These are phyloP conservation scores for Picathartes gymnocephalus DNA, from an alignment of 2,113 vertebrate species.

Conservation along the genomic window DNA sequence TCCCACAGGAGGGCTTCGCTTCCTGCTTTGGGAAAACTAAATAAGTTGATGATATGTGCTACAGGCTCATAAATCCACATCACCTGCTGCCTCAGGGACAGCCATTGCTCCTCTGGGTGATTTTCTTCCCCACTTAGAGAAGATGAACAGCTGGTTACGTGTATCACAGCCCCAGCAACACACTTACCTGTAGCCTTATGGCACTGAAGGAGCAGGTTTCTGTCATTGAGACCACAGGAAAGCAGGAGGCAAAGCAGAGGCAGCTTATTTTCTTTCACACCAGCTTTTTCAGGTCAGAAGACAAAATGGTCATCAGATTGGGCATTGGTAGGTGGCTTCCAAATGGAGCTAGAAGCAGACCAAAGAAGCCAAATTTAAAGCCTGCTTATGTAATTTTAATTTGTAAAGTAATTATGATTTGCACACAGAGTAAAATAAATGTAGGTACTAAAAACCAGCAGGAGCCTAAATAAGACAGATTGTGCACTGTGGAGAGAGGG, in stretches of 20 bases:
- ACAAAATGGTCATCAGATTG: neutral
- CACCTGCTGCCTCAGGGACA: slow-evolving; percentile 12
- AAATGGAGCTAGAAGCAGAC: neutral
- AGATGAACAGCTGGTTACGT: slow-evolving; percentile 7
- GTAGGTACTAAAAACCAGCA: neutral
- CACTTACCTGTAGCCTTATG: neutral
- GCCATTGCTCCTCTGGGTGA: slow-evolving; percentile 12
- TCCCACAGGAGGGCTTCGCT: neutral
- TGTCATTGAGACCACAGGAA: neutral
- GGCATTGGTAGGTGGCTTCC: neutral
- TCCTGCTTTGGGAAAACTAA: slow-evolving; percentile 25
- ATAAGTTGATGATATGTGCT: neutral
- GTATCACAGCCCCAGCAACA: neutral
- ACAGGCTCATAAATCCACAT: slow-evolving; percentile 24
- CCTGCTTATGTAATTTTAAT: neutral
- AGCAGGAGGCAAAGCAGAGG: neutral
- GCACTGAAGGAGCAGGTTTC: neutral
- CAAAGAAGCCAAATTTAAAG: neutral
- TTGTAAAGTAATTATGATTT: neutral
- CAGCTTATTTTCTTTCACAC: neutral
- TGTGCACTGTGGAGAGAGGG: neutral
- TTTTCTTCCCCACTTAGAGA: slow-evolving; percentile 2
- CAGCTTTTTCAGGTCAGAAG: neutral
- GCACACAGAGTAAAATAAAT: neutral
- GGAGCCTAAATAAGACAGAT: neutral